Evolutionary conservation across 1,140 invertebrate species (phyloP).

Genomic region (Phortica variegata): DNA sequence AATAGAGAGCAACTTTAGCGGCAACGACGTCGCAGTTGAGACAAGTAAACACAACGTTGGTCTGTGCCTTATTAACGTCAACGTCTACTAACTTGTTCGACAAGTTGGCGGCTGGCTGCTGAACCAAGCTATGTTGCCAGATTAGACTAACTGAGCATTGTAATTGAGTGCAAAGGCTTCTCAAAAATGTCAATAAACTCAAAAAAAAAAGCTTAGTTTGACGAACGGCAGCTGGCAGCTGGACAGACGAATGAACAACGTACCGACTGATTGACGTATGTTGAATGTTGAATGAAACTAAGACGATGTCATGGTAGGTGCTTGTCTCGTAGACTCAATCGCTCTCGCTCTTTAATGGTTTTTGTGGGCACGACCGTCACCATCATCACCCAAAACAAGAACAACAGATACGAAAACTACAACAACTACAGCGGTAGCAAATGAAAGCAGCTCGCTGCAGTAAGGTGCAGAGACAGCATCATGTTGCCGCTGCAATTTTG

Average conservation of each 20-base stretch:
- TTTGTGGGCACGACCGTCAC: slow-evolving; percentile 12
- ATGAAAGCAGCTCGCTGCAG: no score
- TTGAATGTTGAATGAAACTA: slow-evolving; percentile 16
- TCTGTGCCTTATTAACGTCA: no score
- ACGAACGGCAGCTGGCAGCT: slow-evolving; percentile 20
- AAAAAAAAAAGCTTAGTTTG: no score
- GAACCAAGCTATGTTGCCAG: no score
- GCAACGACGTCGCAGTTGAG: background rate
- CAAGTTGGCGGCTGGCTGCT: slow-evolving; percentile 44
- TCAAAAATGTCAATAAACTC: slow-evolving; percentile 53
- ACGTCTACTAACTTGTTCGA: slow-evolving; percentile 50
- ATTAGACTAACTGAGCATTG: slow-evolving; percentile 35
- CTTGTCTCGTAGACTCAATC: no score
- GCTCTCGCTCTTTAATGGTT: background rate
- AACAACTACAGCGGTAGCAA: no score
- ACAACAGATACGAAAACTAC: background rate
- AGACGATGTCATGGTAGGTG: slow-evolving; percentile 7
- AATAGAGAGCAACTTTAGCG: slow-evolving; percentile 28
- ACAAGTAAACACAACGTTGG: no score
- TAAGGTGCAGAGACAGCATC: no score
- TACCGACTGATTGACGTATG: slow-evolving; percentile 1
- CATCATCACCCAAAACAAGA: slow-evolving; percentile 37
- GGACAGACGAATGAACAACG: background rate
- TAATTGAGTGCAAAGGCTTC: slow-evolving; percentile 50
- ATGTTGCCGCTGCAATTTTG: slow-evolving; percentile 5